These are phyloP conservation scores for Morelia viridis DNA, from an alignment of 2,797 vertebrate genomes.

Conservation along the genomic window DNA sequence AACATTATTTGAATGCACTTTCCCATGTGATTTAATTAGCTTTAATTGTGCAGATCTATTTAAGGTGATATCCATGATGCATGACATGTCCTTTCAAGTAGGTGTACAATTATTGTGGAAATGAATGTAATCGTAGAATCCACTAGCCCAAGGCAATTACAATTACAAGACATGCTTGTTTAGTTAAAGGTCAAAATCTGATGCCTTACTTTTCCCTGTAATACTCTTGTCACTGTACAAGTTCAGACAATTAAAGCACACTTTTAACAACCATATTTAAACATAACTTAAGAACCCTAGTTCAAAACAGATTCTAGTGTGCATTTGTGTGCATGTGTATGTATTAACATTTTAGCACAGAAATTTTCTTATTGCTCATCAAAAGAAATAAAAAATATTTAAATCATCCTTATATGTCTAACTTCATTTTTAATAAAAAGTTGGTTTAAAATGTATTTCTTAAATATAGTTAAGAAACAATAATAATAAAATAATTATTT, in stretches of 20 bases:
- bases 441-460: neutral
- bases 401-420: constrained; percentile 18
- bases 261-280: constrained; percentile 54
- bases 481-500: neutral
- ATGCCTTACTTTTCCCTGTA: constrained; percentile 49
- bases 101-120: constrained; percentile 51
- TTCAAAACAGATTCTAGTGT: constrained; percentile 38
- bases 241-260: constrained; percentile 33
- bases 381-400: constrained; percentile 22
- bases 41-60: constrained; percentile 55
- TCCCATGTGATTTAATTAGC: constrained; percentile 62
- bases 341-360: constrained; percentile 35
- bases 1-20: constrained; percentile 57
- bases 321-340: constrained; percentile 5
- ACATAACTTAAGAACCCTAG: constrained; percentile 33
- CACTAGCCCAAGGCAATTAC: constrained; percentile 59
- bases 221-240: constrained; percentile 50
- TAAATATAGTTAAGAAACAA: neutral
- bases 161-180: constrained; percentile 56
- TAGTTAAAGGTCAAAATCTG: constrained; percentile 66
- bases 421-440: constrained; percentile 21
- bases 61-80: constrained; percentile 50
- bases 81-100: constrained; percentile 59
- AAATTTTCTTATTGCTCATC: constrained; percentile 29
- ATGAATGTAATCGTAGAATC: constrained; percentile 51